Base-by-base conservation (phyloP, 2,888 invertebrate genomes). In the Phyllotreta cruciferae region DNA sequence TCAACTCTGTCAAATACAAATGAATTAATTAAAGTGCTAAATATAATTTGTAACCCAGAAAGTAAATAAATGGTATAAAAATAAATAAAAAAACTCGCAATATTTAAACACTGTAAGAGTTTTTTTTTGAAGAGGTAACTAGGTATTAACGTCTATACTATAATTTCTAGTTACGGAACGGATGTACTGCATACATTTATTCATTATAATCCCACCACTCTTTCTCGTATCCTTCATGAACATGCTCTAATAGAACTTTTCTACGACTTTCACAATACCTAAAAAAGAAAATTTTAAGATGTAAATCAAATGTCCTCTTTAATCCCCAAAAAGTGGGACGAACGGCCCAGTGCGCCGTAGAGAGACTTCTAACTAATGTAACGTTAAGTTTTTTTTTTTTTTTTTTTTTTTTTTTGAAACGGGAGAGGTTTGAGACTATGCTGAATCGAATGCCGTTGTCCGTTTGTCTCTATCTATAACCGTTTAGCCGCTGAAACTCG, bases 251-350 rank as follows among this genome's bases (percentile, higher is more conserved):
- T 72, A 99, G 86, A 70, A 95, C 96, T 84, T 95, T 94, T 75
- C 98, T 89, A 77, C 99, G 90, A 81, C 93, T 94, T 83, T 98
- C 98, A 85, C 98, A 99, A 83, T 99, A 99, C 86, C 98, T 97
- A 83, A 47, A 83, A 80, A 68, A 74, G 69, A 66, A 74, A 64
- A 69, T n/a, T n/a, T 24, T 24, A 24, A 24, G 2, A 24, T 24
- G 24, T 3, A 24, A 3, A 24, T 24, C 24, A 24, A 24, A 24
- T 24, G 4, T n/a, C n/a, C n/a, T n/a, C n/a, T n/a, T 24, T 24
- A 24, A 24, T n/a, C n/a, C n/a, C 24, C 24, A 24, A 24, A 24
- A n/a, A n/a, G n/a, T n/a, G n/a, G n/a, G n/a, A n/a, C n/a, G n/a
- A n/a, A n/a, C n/a, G n/a, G n/a, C n/a, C n/a, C n/a, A n/a, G n/a